Evolutionary conservation across 2,888 invertebrate genomes (phyloP).

Genomic region (Fragum sueziense): DNA sequence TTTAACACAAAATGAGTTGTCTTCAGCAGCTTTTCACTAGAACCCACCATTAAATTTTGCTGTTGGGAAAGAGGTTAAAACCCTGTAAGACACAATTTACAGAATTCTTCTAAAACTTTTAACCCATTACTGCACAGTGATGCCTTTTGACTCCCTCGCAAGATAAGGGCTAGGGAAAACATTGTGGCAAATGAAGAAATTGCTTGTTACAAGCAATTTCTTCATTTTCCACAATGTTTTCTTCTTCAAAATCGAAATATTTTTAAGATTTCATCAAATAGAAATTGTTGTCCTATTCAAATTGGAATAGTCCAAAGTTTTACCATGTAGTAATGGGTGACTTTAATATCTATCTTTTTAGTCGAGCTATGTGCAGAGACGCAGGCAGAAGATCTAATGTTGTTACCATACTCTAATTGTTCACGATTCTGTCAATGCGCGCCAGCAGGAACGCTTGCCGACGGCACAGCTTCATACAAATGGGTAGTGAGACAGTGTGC

Average conservation of each 20-base stretch:
- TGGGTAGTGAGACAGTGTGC: background rate
- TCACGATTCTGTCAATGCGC: conserved; percentile 13
- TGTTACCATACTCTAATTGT: conserved; percentile 13
- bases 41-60: no score
- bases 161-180: background rate
- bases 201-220: no score
- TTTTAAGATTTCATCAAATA: no score
- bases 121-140: background rate
- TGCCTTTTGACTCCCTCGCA: background rate
- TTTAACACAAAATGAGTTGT: no score
- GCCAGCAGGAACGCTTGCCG: background rate
- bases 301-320: no score
- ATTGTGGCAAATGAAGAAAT: background rate
- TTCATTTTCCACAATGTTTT: no score
- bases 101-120: no score
- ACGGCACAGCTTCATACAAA: background rate
- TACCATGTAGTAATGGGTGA: no score
- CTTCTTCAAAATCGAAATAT: no score
- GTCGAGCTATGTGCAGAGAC: background rate
- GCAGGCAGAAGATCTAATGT: background rate
- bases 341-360: background rate
- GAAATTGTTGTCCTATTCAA: background rate
- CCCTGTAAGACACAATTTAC: no score
- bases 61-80: no score
- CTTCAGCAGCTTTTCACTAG: no score